These are phyloP conservation scores for Aethes cnicana DNA, from an alignment of 2,888 invertebrate species.

Conservation along the genomic window DNA sequence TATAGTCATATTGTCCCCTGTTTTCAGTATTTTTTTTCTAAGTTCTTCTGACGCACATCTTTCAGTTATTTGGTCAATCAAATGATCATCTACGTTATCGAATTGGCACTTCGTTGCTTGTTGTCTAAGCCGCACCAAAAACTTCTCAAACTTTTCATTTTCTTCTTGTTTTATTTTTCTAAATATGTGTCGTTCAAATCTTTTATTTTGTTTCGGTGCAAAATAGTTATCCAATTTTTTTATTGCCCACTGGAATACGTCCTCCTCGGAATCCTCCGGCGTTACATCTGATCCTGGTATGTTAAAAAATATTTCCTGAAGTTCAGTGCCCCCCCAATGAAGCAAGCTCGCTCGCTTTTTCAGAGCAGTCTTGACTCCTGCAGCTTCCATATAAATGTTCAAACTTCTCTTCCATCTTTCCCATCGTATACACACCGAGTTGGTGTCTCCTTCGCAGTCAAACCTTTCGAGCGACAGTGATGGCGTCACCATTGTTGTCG, in stretches of 20 bases:
- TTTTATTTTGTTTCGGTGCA: conserved; percentile 30
- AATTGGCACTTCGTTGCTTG: conserved; percentile 34
- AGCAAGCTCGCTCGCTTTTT: conserved; percentile 10
- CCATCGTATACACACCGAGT: conserved; percentile 15
- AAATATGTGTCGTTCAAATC: conserved; percentile 32
- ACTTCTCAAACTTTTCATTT: conserved; percentile 34
- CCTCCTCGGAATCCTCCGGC: conserved; percentile 6
- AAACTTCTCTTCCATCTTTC: conserved; percentile 18
- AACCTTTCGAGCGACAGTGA: no score
- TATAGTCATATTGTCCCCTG: conserved; percentile 24
- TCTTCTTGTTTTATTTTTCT: conserved; percentile 28
- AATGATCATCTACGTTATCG: conserved; percentile 18
- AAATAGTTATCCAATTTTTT: conserved; percentile 31
- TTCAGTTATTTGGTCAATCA: conserved; percentile 34
- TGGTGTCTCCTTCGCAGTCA: conserved; percentile 15
- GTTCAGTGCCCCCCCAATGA: conserved; percentile 1
- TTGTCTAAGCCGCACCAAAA: conserved; percentile 26
- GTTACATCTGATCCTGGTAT: conserved; percentile 29
- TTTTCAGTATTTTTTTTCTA: conserved; percentile 30
- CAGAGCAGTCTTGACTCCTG: not conserved
- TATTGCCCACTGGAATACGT: conserved; percentile 27
- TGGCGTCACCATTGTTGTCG: no score
- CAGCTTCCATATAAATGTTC: conserved; percentile 9
- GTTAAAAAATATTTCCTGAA: conserved; percentile 16
- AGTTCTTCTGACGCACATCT: conserved; percentile 28